Evolutionary conservation across 2,797 vertebrate species (phyloP).

Genomic region (Manis pentadactyla): DNA sequence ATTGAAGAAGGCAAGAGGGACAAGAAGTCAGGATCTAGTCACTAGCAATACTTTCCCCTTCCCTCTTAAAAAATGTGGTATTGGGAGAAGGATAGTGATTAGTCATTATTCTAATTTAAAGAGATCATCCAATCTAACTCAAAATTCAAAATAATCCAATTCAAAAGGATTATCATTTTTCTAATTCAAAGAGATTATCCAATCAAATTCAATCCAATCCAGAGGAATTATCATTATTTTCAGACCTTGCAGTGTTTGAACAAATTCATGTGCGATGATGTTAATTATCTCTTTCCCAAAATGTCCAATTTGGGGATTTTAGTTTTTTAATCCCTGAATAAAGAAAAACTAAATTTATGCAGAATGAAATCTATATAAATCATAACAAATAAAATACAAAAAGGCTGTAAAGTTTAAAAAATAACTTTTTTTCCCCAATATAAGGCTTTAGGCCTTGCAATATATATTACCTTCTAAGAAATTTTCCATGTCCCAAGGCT

Average conservation of each 20-base stretch:
- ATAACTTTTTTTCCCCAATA: neutral
- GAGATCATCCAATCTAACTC: neutral
- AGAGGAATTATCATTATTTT: neutral
- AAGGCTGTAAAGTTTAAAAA: conserved; percentile 26
- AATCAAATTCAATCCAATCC: neutral
- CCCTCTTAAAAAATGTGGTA: neutral
- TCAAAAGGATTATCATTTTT: neutral
- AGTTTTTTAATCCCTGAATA: conserved; percentile 4
- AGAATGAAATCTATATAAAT: conserved; percentile 24
- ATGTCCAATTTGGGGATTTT: neutral
- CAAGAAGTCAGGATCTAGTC: neutral
- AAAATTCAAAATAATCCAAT: neutral
- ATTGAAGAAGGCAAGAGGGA: neutral
- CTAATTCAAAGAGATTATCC: neutral
- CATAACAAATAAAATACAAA: neutral
- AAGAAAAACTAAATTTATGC: neutral
- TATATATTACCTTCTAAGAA: conserved; percentile 60
- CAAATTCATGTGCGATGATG: neutral
- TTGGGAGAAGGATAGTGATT: neutral
- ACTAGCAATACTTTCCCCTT: neutral
- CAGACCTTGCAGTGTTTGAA: neutral
- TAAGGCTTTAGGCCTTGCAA: neutral
- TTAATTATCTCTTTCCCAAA: conserved; percentile 18
- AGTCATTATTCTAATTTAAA: conserved; percentile 6
- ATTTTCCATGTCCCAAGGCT: conserved; percentile 59